Evolutionary conservation across 2,888 invertebrate species (phyloP).

Genomic region (Caenorhabditis virilis): DNA sequence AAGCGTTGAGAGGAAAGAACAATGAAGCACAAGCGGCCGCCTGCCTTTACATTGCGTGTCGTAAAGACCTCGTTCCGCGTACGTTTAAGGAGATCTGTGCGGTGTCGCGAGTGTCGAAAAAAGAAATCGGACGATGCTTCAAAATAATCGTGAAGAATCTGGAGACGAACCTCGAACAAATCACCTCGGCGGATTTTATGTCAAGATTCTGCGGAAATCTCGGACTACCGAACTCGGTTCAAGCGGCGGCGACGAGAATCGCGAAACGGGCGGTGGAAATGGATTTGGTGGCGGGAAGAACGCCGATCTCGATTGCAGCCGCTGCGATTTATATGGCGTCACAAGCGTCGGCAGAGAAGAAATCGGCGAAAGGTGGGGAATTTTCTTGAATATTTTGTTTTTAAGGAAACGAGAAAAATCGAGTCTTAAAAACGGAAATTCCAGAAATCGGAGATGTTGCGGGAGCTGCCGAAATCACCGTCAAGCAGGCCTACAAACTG

Average conservation of each 20-base stretch:
- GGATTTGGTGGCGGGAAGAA: constrained; percentile 74
- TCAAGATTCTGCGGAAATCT: constrained; percentile 89
- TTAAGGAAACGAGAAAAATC: background rate
- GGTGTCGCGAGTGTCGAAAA: constrained; percentile 91
- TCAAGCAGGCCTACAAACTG: constrained; percentile 92
- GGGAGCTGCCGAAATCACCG: constrained; percentile 96
- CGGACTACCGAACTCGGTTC: constrained; percentile 73
- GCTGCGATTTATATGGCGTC: constrained; percentile 99
- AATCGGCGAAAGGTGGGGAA: constrained; percentile 87
- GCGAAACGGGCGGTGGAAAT: constrained; percentile 93
- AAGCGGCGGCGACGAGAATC: constrained; percentile 87
- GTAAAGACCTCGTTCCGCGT: constrained; percentile 96
- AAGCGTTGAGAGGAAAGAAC: constrained; percentile 63
- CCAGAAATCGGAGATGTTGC: constrained; percentile 95
- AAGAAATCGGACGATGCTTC: constrained; percentile 95
- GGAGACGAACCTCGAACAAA: constrained; percentile 93
- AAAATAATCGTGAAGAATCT: constrained; percentile 92
- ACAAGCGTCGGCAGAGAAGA: constrained; percentile 89
- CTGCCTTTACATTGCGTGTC: constrained; percentile 95
- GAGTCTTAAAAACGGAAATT: background rate
- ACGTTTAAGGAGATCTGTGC: constrained; percentile 99
- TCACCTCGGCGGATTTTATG: constrained; percentile 98
- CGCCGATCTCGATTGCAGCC: constrained; percentile 97
- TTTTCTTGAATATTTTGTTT: no score
- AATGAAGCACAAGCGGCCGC: constrained; percentile 83